Evolutionary conservation across 2,113 vertebrate genomes (phyloP), one percentile per base, ranked within the genome.

Genomic region (Phylloscopus whistleri): DNA sequence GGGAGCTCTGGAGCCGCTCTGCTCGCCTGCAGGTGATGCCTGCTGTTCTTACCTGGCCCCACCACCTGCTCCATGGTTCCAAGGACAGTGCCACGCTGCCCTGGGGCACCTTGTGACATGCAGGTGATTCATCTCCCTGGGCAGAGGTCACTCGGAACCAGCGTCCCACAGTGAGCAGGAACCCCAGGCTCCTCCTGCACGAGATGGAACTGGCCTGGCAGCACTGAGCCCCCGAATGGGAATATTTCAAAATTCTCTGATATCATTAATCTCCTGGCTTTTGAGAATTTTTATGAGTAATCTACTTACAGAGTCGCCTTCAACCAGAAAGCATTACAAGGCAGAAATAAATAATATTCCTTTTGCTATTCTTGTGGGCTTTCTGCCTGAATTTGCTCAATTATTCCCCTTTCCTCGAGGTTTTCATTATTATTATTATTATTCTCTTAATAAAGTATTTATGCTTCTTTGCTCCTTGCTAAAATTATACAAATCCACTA

Each of bases 1-100:
- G 79, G 76, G 44, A 63, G 92, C 75, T 78, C 73, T 62, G 84
- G 78, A 93, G 87, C 91, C 4, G 11, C 78, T 73, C 46, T 64
- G 79, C 92, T 85, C 0, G 9, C 95, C 92, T 69, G 87, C 94
- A 83, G 90, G 84, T 94, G 90, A 77, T 84, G 79, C 79, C 95
- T 86, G 72, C 92, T 89, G 94, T 49, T 83, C 44, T 15, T 24
- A 63, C 15, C 83, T 7, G 2, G 79, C 85, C 92, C 85, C 26
- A 43, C 63, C 27, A 41, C 67, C 73, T 7, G 59, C 87, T 87
- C 28, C 84, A 6, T 1, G 31, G 85, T 55, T 83, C 53, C 35
- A 51, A 89, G 92, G 68, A 56, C 79, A 58, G 56, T 63, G 56
- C 72, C 87, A 84, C 6, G 49, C 56, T 84, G 88, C 72, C 79